Base-by-base conservation (phyloP, 2,113 vertebrate genomes). In the Leiothrix lutea region DNA sequence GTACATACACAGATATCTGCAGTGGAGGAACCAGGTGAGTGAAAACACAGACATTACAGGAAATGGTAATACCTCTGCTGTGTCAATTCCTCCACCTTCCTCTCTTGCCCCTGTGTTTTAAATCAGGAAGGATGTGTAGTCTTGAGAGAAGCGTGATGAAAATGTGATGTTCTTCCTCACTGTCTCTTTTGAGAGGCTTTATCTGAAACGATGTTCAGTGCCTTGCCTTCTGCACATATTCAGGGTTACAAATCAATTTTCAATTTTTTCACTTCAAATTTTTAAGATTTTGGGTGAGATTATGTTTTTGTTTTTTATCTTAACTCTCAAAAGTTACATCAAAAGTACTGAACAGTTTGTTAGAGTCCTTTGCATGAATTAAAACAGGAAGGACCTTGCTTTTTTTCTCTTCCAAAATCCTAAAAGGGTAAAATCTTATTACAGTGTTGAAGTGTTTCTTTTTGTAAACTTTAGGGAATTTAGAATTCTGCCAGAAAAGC, bases 51-150 rank as follows among this genome's bases (percentile, higher is more conserved):
- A 18, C 26, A 20, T 48, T 48, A 24, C 22, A 48, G 1, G 38
- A 36, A 80, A 54, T 22, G 21, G 15, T 28, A 60, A 31, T 47
- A 16, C 14, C 1, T 3, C 33, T 93, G 21, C 57, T 64, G 16
- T 67, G 42, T 4, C 66, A 65, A 2, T 58, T 84, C 61, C 44
- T 75, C 20, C 29, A 10, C 40, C n/a, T n/a, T 84, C 31, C 16
- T 18, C 44, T 36, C 25, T 31, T 44, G 19, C 13, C 19, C 12
- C 1, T 56, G 12, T 61, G 14, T 62, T 91, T 89, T 47, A 6
- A 16, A n/a, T 21, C 22, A 33, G 38, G 29, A 51, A 54, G 48
- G 45, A 45, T 3, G 2, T 0, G 0, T 13, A 45, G 35, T 36
- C 44, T 48, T 33, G 19, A 79, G 53, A 70, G 33, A 86, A 77